Conservation (phyloP, 2,797 vertebrate species). For the Sardinella longiceps region DNA sequence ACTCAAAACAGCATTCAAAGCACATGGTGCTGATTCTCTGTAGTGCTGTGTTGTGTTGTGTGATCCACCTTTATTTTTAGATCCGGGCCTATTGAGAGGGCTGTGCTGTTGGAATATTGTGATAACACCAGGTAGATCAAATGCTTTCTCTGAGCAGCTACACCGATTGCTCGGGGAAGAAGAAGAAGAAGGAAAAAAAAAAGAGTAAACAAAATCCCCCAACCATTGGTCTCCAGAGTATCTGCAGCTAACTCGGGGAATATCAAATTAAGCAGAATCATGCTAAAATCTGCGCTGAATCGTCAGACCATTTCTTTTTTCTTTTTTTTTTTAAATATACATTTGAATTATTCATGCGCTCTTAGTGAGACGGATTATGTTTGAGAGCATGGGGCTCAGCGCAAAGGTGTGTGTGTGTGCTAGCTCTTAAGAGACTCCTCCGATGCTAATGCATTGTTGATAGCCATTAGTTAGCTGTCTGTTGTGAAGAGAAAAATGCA, state of each 20-base stretch:
- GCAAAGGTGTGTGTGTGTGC: background rate
- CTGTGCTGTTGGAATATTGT: background rate
- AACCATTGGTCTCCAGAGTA: background rate
- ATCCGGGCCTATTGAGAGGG: background rate
- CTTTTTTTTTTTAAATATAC: background rate
- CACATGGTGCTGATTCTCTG: background rate
- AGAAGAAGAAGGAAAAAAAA: background rate
- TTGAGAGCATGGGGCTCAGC: background rate
- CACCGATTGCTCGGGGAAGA: background rate
- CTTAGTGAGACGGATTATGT: constrained; percentile 41
- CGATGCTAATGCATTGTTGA: constrained; percentile 12
- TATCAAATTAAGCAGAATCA: constrained; percentile 47
- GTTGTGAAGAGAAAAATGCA: background rate
- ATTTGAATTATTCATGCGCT: constrained; percentile 55
- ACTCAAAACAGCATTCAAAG: background rate
- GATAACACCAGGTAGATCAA: constrained; percentile 27
- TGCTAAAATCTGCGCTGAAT: constrained; percentile 50
- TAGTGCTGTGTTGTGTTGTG: background rate
- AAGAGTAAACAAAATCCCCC: background rate
- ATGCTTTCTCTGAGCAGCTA: constrained; percentile 17
- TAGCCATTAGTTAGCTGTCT: constrained; percentile 19
- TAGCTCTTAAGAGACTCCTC: background rate
- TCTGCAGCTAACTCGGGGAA: constrained; percentile 32
- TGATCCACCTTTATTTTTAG: constrained; percentile 22
- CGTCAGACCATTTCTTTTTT: constrained; percentile 39